phyloP scores from a whole-genome alignment of 1,140 invertebrate genomes.

The Panulirus ornatus region DNA sequence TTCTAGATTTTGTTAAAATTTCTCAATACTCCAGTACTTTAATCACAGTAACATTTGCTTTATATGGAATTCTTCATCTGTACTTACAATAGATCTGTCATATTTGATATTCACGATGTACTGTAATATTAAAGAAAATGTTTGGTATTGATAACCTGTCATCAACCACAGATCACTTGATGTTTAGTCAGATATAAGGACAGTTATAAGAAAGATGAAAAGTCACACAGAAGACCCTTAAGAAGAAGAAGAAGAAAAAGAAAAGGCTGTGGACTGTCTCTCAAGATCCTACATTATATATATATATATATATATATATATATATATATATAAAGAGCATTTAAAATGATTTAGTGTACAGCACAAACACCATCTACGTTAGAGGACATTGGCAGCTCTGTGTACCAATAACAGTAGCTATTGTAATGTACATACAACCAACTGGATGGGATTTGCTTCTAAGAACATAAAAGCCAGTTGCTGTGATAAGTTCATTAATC shows the following conservation, averaged over 20 bases:
- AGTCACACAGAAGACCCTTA: background rate
- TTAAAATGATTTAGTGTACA: no score
- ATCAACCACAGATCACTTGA: background rate
- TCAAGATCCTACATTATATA: background rate
- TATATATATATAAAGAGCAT: background rate
- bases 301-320: background rate
- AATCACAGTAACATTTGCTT: constrained; percentile 46
- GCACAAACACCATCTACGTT: no score
- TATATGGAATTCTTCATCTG: constrained; percentile 3
- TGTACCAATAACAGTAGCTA: no score
- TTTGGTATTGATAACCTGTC: background rate
- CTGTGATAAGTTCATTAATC: no score
- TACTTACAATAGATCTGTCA: constrained; percentile 10
- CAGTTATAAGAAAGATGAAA: no score
- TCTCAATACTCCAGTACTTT: constrained; percentile 25
- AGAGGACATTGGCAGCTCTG: no score
- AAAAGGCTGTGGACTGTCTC: background rate
- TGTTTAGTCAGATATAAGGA: background rate
- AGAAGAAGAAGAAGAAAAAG: background rate
- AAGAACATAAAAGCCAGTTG: no score
- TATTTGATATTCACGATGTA: constrained; percentile 23
- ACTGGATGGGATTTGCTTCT: no score
- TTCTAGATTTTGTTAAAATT: background rate
- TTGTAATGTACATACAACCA: background rate
- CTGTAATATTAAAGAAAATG: background rate